Base-by-base conservation (phyloP, 1,140 invertebrate genomes). In the Neuroterus valhalla region DNA sequence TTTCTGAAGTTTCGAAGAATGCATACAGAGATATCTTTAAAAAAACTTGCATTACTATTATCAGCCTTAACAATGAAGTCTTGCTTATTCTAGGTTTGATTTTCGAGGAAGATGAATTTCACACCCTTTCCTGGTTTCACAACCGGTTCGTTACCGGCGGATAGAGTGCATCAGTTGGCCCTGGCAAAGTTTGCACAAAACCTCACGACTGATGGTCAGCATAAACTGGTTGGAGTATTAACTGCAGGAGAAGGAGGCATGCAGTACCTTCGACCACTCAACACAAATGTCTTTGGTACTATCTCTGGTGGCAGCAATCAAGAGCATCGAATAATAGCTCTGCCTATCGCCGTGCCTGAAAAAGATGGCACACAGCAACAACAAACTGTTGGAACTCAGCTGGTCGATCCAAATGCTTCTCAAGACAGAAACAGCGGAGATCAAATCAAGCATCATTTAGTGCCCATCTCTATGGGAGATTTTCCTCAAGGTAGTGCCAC, bases 361-460 rank as follows among this genome's bases (percentile, higher is more conserved):
- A n/a, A n/a, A n/a, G n/a, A n/a, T n/a, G n/a, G n/a, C n/a, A n/a
- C 89, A 67, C 87, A 90, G 66, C 93, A 94, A 21, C 94, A 94
- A 81, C 94, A 94, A 78, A 94, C 93, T 10, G 93, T 95, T 15
- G 94, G 95, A 85, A 95, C 95, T 66, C 94, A 95, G 85, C 94
- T 95, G 48, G 90, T 94, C 11, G 92, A 91, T 81, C 93, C 93
- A 2, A 93, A 91, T 68, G 85, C 93, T 3, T 82, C 87, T 0
- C 88, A 89, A 69, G 84, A 86, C 70, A 91, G 88, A 82, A 91
- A 87, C 84, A 91, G 80, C 55, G 83, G 87, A 2, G 91, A 92
- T 66, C 92, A 93, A 71, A 93, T 93, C 0, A 94, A 94, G 79
- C 94, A 94, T 86, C 94, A 94, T 78, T 87, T 93, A 52, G 91